phyloP scores from a whole-genome alignment of 1,140 invertebrate species.

The Pseudoatta argentina region DNA sequence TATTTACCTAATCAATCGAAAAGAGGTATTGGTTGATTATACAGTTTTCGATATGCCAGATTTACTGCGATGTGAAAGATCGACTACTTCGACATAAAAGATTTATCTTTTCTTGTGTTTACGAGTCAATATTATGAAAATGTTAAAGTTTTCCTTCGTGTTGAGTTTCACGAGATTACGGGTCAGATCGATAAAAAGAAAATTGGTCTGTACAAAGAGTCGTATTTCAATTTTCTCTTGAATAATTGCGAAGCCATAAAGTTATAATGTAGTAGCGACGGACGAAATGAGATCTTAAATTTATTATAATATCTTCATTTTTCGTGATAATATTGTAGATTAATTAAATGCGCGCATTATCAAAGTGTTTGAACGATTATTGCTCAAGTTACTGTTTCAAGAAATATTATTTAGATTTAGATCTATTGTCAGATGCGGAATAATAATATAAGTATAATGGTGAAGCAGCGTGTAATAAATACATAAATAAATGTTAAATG shows the following conservation, averaged over 20 bases:
- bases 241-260: slow-evolving; percentile 45
- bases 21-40: background rate
- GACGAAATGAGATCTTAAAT: slow-evolving; percentile 24
- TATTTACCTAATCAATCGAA: slow-evolving; percentile 21
- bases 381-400: background rate
- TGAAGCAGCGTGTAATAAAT: background rate
- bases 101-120: slow-evolving; percentile 40
- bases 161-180: background rate
- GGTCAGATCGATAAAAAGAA: background rate
- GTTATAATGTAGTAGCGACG: slow-evolving; percentile 1
- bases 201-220: slow-evolving; percentile 9
- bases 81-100: background rate
- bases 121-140: slow-evolving; percentile 29
- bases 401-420: background rate
- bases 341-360: slow-evolving; percentile 32
- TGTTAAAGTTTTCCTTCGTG: slow-evolving; percentile 16
- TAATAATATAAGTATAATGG: background rate
- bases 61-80: background rate
- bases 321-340: slow-evolving; percentile 4
- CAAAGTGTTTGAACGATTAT: background rate
- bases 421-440: background rate
- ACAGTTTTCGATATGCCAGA: slow-evolving; percentile 34
- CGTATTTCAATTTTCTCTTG: slow-evolving; percentile 50
- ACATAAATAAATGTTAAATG: background rate
- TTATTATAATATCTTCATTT: slow-evolving; percentile 21